Evolutionary conservation across 2,888 invertebrate species (phyloP), one percentile per base, ranked within the genome.

Genomic region (Hyposoter dolosus): DNA sequence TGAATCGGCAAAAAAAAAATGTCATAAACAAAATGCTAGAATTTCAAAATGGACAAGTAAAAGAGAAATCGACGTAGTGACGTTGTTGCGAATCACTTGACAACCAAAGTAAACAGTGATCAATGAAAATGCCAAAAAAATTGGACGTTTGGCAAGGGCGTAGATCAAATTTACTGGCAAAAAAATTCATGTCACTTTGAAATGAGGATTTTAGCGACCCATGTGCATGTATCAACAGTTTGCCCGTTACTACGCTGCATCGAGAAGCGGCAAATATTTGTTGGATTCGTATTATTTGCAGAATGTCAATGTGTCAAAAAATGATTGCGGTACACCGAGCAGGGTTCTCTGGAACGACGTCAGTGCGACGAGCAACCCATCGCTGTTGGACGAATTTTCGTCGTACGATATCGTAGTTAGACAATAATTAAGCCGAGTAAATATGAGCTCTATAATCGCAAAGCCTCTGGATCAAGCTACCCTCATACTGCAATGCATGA

Each of bases 401-500:
- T 56, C 17, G n/a, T 40, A 23, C 68, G 43, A 63, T 74, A 63
- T 72, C 50, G 47, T 7, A 35, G 32, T 23, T 63, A 50, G 47
- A 32, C n/a, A 63, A 71, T 83, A 83, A 85, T 85, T 81, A 86
- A 68, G 68, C 83, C 80, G 76, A 69, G 83, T 74, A 81, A 86
- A 77, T 81, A 83, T 56, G 81, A 83, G 83, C 83, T 68, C 68
- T 77, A 68, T 77, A 80, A 80, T 86, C 80, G 77, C 60, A 53
- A 43, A 72, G 66, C 80, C 60, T 40, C 40, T 66, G 63, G 72
- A 78, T 85, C 74, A 81, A 56, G 15, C 35, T 66, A 40, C 77
- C 80, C 81, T 68, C 47, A 63, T 84, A 78, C 63, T 12, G 3
- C 76, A 76, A 56, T 74, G 68, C 63, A 81, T 76, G 83, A 74